phyloP scores from a whole-genome alignment of 2,888 invertebrate species.

The Trachelus tabidus region DNA sequence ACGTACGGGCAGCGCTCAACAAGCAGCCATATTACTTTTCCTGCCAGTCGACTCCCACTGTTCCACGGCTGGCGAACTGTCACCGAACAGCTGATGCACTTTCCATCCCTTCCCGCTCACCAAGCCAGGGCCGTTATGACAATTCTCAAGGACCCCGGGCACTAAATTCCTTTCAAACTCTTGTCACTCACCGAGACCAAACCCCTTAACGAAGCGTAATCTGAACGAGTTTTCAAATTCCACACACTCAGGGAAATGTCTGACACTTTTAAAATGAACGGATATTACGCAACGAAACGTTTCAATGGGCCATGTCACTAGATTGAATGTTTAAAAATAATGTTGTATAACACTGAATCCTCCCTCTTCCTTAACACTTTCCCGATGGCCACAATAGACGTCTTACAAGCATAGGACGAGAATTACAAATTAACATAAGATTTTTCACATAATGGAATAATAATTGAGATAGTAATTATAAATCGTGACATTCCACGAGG shows the following conservation, averaged over 20 bases:
- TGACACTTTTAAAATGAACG: not conserved
- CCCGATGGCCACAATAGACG: too few species aligned
- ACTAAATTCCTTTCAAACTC: not conserved
- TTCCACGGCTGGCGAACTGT: conserved; percentile 56
- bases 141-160: not conserved
- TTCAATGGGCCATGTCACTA: not conserved
- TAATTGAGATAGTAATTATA: too few species aligned
- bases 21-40: conserved; percentile 65
- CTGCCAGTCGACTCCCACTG: conserved; percentile 30
- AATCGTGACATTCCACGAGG: too few species aligned
- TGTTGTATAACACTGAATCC: too few species aligned
- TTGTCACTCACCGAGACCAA: not conserved
- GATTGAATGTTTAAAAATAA: not conserved
- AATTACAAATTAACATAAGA: too few species aligned
- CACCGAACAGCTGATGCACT: conserved; percentile 63
- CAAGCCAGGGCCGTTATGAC: conserved; percentile 4
- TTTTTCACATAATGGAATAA: too few species aligned
- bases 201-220: not conserved
- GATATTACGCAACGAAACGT: not conserved
- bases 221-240: not conserved
- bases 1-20: conserved; percentile 54
- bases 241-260: too few species aligned
- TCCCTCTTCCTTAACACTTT: too few species aligned
- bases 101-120: conserved; percentile 25
- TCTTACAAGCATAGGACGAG: too few species aligned